Conservation (phyloP, 2,888 invertebrate species). For the Eupithecia pulchellata region DNA sequence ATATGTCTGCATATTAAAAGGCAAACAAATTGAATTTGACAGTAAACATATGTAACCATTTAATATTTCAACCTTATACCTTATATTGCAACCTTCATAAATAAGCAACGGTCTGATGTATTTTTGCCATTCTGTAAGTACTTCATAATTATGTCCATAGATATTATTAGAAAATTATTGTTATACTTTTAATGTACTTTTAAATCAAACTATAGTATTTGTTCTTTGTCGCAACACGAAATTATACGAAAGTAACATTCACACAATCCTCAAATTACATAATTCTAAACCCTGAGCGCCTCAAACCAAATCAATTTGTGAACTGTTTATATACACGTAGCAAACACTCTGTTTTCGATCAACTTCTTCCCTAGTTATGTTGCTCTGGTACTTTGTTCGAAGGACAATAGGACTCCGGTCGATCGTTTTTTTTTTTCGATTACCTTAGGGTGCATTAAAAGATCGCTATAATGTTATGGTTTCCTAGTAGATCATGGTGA, state of each 20-base stretch:
- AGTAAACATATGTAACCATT: not conserved
- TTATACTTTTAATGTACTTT: not conserved
- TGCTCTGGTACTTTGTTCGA: slow-evolving; percentile 36
- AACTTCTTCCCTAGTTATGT: slow-evolving; percentile 28
- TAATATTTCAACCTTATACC: not conserved
- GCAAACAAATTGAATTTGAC: not conserved
- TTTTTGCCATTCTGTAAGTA: not conserved
- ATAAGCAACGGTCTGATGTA: not conserved
- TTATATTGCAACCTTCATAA: not conserved
- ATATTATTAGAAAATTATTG: no score
- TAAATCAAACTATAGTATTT: not conserved
- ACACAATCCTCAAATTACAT: not conserved
- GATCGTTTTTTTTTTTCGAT: slow-evolving; percentile 37
- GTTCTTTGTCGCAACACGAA: not conserved
- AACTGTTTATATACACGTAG: not conserved
- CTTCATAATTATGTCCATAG: no score
- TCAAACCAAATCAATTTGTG: not conserved
- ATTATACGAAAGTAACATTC: not conserved
- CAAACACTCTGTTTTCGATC: slow-evolving; percentile 15
- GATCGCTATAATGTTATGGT: slow-evolving; percentile 30
- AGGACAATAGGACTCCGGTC: slow-evolving; percentile 40
- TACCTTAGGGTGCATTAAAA: slow-evolving; percentile 30
- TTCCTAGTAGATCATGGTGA: slow-evolving; percentile 40
- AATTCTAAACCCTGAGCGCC: not conserved
- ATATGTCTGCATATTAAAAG: slow-evolving; percentile 10